Evolutionary conservation across 2,113 vertebrate genomes (phyloP).

Genomic region (Pelvicachromis taeniatus): DNA sequence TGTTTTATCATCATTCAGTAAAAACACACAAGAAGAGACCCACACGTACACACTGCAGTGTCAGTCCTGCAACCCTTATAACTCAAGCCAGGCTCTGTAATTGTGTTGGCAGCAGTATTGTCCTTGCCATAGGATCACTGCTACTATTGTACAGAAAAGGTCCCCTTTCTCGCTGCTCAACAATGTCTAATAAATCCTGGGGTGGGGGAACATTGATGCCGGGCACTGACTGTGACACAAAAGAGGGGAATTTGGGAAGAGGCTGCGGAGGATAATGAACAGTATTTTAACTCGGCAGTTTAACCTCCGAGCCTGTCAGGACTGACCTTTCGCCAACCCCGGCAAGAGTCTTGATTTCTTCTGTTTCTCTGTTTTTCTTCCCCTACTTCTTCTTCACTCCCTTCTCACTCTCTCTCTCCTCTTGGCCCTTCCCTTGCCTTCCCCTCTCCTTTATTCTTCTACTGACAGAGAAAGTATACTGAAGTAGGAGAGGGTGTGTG

Average conservation of each 20-base stretch:
- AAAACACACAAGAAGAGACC: conserved; percentile 10
- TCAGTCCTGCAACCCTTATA: conserved; percentile 54
- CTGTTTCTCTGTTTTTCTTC: conserved; percentile 56
- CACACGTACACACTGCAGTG: conserved; percentile 18
- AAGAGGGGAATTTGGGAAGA: conserved; percentile 95
- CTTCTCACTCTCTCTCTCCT: conserved; percentile 62
- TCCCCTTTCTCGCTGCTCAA: conserved; percentile 69
- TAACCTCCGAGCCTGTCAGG: conserved; percentile 98
- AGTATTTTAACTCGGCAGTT: conserved; percentile 99
- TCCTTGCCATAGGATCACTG: conserved; percentile 81
- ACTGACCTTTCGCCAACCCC: conserved; percentile 99
- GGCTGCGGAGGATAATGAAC: conserved; percentile 95
- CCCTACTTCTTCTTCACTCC: conserved; percentile 67
- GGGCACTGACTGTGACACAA: conserved; percentile 92
- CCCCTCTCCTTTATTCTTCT: conserved; percentile 86
- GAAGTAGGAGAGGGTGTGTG: conserved; percentile 60
- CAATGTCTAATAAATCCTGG: conserved; percentile 96
- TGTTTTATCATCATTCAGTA: conserved; percentile 22
- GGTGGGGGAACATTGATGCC: conserved; percentile 89
- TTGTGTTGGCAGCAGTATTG: conserved; percentile 72
- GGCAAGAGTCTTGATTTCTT: conserved; percentile 91
- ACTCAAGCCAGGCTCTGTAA: conserved; percentile 65
- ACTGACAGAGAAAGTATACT: conserved; percentile 67
- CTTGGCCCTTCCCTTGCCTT: conserved; percentile 67
- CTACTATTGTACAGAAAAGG: conserved; percentile 77